Evolutionary conservation across 1,140 invertebrate species (phyloP), one percentile per base, ranked within the genome.

Genomic region (Cotesia typhae): DNA sequence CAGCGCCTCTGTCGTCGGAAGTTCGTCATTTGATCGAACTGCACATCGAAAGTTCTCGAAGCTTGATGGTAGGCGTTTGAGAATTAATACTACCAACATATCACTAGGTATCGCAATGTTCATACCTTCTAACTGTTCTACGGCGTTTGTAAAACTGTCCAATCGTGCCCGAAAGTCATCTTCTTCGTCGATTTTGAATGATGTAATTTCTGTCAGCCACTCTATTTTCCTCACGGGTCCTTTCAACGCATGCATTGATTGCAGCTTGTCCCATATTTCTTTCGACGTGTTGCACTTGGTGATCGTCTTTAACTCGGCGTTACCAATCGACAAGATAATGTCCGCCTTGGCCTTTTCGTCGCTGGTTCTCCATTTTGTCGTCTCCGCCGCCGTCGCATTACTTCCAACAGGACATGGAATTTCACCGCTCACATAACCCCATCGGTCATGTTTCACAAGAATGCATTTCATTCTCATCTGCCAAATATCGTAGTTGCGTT

Each of bases 11-110:
- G 55, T 4, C 4, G 7, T 14, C 4, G 55, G 55, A 14, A 14
- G 9, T 17, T 28, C 28, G 47, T 51, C 36, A 1, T 36, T 61
- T 4, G 76, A 76, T 69, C 80, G 76, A 4, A 79, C 76, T 20
- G 78, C 80, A 61, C 78, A 72, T 61, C 78, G 47, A 59, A 81
- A 81, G 55, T 80, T 79, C 61, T 79, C 75, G 35, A 55, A 80
- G 35, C 35, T 61, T 4, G 69, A 1, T 20, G 73, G 71, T 3
- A 79, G 60, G 67, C 75, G 80, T 47, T 79, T 76, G 17, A 81
- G 61, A 20, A 82, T 70, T 77, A 81, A 74, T 12, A 80, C 77
- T n/a, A 69, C 47, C 36, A 79, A 69, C 17, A 81, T 68, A 64
- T 81, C 79, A 12, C 17, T 20, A 52, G 79, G 76, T 1, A 81